Percentiles rank a stretch among this genome's conserved stretches.
Evolutionary conservation across 1,140 invertebrate genomes (phyloP).

Genomic region (Pseudomyrmex pallidus): DNA sequence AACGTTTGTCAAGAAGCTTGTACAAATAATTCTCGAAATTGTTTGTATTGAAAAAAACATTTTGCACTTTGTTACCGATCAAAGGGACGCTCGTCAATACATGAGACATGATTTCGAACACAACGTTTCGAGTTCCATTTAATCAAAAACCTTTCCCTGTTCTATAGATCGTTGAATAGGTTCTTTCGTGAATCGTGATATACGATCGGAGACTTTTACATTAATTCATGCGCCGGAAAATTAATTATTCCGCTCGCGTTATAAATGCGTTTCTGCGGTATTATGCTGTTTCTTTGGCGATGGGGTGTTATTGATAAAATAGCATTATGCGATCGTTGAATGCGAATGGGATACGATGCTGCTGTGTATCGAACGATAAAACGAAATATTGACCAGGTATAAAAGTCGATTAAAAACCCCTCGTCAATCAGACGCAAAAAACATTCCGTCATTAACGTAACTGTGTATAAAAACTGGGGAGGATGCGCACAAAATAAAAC

Average conservation of each 20-base stretch:
- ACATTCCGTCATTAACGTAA: constrained; percentile 17
- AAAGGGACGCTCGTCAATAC: neutral
- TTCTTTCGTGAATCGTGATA: constrained; percentile 12
- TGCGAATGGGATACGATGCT: constrained; percentile 31
- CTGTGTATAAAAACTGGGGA: constrained; percentile 34
- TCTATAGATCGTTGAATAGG: neutral
- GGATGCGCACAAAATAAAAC: neutral
- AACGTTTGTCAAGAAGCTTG: too few species aligned
- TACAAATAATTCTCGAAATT: too few species aligned
- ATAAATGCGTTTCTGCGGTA: constrained; percentile 45
- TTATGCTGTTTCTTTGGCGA: constrained; percentile 55
- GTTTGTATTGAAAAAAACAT: too few species aligned
- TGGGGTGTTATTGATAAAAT: constrained; percentile 57
- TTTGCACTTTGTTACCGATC: too few species aligned
- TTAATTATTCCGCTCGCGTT: constrained; percentile 61
- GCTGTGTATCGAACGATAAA: constrained; percentile 20
- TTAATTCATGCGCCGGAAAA: constrained; percentile 57
- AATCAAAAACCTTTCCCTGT: neutral
- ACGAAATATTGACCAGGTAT: constrained; percentile 16
- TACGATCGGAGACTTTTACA: constrained; percentile 16
- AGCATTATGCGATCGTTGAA: constrained; percentile 59
- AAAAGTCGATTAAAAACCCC: constrained; percentile 56
- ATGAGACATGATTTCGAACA: neutral
- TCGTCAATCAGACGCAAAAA: constrained; percentile 60
- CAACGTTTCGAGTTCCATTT: constrained; percentile 4